Conservation (phyloP, 1,140 invertebrate genomes). For the Nephila pilipes region DNA sequence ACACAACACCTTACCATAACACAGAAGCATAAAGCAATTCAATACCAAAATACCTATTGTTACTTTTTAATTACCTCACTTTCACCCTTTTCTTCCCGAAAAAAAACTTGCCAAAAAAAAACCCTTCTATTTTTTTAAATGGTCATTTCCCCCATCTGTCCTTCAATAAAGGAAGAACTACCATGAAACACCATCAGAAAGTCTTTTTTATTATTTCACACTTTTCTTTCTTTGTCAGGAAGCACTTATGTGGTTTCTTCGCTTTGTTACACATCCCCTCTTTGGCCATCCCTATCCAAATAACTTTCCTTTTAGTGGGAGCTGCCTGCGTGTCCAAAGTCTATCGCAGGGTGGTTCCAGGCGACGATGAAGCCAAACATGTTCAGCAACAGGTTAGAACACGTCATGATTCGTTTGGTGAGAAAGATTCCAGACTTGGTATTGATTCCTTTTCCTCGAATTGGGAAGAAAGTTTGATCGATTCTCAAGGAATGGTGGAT, state of each 20-base stretch:
- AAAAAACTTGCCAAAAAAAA: not conserved
- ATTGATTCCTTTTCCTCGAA: not conserved
- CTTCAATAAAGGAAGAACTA: not conserved
- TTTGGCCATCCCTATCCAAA: conserved; percentile 3
- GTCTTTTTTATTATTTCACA: not conserved
- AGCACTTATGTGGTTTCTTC: conserved; percentile 11
- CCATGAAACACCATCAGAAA: not conserved
- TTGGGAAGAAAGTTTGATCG: not conserved
- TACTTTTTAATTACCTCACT: not conserved
- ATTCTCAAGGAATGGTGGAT: not conserved
- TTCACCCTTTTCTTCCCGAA: not conserved
- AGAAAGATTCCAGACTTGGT: not conserved
- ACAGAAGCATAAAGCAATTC: not conserved
- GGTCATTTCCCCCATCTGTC: not conserved
- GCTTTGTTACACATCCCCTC: not conserved
- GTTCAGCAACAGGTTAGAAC: conserved; percentile 15
- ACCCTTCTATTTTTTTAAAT: not conserved
- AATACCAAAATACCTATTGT: not conserved
- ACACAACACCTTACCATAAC: not conserved
- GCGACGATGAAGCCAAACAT: conserved; percentile 3
- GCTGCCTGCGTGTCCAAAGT: not conserved
- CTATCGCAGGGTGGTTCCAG: not conserved
- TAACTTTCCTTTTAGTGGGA: not conserved
- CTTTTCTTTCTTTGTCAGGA: not conserved
- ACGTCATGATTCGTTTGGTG: not conserved